Conservation (phyloP, 1,140 invertebrate genomes). For the Sinella curviseta region DNA sequence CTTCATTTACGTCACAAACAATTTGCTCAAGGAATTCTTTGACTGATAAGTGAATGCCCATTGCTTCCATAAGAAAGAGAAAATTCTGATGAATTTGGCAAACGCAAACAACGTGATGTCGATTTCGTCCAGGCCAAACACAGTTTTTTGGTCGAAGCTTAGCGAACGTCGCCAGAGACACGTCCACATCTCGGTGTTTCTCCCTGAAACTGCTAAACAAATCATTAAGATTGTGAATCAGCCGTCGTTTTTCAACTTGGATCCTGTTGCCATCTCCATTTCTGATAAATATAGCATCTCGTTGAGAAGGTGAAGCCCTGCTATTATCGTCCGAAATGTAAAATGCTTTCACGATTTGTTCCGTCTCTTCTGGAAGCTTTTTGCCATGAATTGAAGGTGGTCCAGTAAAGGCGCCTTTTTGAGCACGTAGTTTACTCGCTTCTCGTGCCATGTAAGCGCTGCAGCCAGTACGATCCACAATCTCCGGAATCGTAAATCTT, state of each 20-base stretch:
- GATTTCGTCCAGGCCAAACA: conserved; percentile 45
- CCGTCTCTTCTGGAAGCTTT: not conserved
- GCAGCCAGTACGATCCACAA: not conserved
- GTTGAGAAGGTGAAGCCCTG: no score
- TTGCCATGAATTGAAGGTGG: not conserved
- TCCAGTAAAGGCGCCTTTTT: not conserved
- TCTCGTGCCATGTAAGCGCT: not conserved
- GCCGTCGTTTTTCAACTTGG: conserved; percentile 48
- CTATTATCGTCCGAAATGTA: conserved; percentile 48
- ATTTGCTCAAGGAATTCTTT: not conserved
- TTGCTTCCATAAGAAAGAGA: conserved; percentile 46
- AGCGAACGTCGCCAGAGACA: conserved; percentile 28
- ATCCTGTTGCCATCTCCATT: conserved; percentile 28
- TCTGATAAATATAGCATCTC: conserved; percentile 48
- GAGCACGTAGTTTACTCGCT: no score
- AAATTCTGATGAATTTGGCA: conserved; percentile 45
- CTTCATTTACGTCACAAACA: not conserved
- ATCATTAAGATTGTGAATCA: conserved; percentile 49
- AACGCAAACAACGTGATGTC: conserved; percentile 50
- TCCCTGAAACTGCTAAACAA: conserved; percentile 43
- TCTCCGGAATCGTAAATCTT: not conserved
- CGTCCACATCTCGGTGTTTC: conserved; percentile 42
- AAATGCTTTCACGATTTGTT: conserved; percentile 31
- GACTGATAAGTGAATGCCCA: not conserved
- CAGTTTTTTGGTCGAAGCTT: conserved; percentile 45